Evolutionary conservation across 2,888 invertebrate species (phyloP).

Genomic region (Heliconius hortense): DNA sequence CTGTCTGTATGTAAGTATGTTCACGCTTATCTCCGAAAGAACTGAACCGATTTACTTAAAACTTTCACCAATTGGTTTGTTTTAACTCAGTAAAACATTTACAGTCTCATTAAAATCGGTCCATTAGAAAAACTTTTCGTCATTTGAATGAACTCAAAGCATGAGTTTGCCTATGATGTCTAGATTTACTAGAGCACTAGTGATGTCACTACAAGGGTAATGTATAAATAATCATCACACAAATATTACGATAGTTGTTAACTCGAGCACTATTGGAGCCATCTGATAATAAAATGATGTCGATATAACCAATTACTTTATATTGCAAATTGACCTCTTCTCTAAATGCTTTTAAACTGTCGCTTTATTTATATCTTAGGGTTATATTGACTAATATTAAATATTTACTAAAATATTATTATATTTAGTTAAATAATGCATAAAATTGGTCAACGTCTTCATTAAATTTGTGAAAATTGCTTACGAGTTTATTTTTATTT

Average conservation of each 20-base stretch:
- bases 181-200: background rate
- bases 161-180: background rate
- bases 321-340: background rate
- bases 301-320: background rate
- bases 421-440: background rate
- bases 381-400: background rate
- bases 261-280: slow-evolving; percentile 13
- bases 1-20: no score
- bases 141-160: no score
- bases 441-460: background rate
- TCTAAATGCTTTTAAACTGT: background rate
- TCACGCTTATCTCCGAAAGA: no score
- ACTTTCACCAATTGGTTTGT: no score
- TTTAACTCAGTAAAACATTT: no score
- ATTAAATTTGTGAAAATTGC: background rate
- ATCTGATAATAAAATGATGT: slow-evolving; percentile 16
- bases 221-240: slow-evolving; percentile 12
- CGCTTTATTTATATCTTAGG: background rate
- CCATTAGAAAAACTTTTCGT: no score
- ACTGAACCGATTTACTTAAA: no score
- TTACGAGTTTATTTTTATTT: background rate
- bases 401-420: background rate
- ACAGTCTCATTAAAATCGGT: no score
- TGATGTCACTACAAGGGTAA: slow-evolving; percentile 7
- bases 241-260: background rate